Evolutionary conservation across 92 coral and sea anemone genomes (phyloP).

Genomic region (Porites rus): DNA sequence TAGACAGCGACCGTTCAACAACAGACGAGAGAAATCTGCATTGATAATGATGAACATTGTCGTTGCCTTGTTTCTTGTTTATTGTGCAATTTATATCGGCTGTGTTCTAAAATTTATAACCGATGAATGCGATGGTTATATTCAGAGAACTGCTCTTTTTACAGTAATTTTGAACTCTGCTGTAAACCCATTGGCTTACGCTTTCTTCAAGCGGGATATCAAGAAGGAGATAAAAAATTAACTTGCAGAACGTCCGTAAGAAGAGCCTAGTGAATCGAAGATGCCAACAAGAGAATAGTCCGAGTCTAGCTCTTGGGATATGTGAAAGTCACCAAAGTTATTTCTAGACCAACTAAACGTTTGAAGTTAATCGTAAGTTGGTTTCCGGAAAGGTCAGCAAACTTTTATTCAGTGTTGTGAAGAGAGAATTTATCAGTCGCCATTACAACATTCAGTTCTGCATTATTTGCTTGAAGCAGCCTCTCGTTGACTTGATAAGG

Average conservation of each 20-base stretch:
- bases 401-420: too few relatives aligned
- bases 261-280: too few relatives aligned
- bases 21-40: background rate
- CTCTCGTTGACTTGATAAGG: too few relatives aligned
- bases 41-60: slow-evolving; percentile 2
- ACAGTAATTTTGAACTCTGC: background rate
- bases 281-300: too few relatives aligned
- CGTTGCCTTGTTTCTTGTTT: background rate
- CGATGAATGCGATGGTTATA: background rate
- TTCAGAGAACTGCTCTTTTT: background rate
- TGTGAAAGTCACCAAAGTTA: too few relatives aligned
- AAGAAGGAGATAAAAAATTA: slow-evolving; percentile 1
- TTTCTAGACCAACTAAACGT: too few relatives aligned
- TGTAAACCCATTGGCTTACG: slow-evolving; percentile 20
- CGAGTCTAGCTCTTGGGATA: too few relatives aligned
- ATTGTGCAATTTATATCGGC: background rate
- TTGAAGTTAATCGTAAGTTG: too few relatives aligned
- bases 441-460: too few relatives aligned
- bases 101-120: background rate
- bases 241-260: background rate
- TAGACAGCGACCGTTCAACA: slow-evolving; percentile 2
- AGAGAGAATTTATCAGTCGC: too few relatives aligned
- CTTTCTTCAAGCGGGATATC: background rate
- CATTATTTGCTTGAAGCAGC: too few relatives aligned
- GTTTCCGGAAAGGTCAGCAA: too few relatives aligned